Evolutionary conservation across 1,140 invertebrate genomes (phyloP).

Genomic region (Ceratosolen solmsi): DNA sequence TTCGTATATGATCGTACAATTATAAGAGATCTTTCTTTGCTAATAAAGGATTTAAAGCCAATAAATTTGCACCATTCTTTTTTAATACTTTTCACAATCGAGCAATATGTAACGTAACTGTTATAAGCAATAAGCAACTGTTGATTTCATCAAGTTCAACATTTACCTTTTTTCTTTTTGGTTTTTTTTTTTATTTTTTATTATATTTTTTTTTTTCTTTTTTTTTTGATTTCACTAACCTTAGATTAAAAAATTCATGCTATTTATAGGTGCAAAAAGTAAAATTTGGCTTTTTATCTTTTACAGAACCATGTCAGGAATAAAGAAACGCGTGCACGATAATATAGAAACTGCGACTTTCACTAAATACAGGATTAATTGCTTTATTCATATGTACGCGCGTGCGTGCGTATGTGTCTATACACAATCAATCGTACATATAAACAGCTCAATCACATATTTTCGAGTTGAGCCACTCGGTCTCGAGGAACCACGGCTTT

Average conservation of each 20-base stretch:
- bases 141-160: neutral
- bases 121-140: too few species aligned
- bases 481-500: conserved; percentile 50
- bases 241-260: too few species aligned
- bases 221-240: too few species aligned
- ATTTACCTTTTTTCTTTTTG: too few species aligned
- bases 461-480: conserved; percentile 46
- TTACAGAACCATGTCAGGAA: neutral
- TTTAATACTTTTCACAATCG: neutral
- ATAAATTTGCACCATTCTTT: neutral
- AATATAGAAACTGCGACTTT: conserved; percentile 17
- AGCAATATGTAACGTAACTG: neutral
- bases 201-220: neutral
- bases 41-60: neutral
- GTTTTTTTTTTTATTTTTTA: neutral
- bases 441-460: conserved; percentile 37
- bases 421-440: conserved; percentile 41
- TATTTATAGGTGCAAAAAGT: neutral
- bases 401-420: conserved; percentile 37
- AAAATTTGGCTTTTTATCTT: conserved; percentile 23
- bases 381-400: neutral
- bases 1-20: neutral
- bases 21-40: neutral
- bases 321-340: conserved; percentile 11
- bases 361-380: conserved; percentile 5